Conservation (phyloP, 1,140 invertebrate species). For the Semibalanus balanoides region DNA sequence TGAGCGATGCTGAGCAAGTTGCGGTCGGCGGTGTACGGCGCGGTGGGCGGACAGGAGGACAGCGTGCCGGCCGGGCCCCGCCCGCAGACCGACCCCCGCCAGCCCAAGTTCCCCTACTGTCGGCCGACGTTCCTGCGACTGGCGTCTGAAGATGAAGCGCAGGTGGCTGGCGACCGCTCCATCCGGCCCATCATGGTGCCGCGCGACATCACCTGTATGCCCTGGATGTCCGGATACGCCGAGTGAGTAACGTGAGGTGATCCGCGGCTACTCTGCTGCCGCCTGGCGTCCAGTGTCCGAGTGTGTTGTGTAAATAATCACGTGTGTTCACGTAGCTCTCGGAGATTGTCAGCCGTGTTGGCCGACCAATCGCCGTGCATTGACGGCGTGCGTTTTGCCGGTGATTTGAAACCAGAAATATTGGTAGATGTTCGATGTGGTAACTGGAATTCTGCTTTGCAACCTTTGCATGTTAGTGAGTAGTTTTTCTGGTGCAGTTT, state of each 20-base stretch:
- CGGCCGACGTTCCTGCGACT: conserved; percentile 59
- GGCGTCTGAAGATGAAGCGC: conserved; percentile 48
- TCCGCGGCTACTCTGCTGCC: too few species aligned
- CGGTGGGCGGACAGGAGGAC: not conserved
- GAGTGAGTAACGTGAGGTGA: conserved; percentile 35
- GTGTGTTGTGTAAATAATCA: too few species aligned
- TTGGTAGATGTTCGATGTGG: too few species aligned
- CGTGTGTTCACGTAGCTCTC: too few species aligned
- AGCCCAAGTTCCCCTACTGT: conserved; percentile 40
- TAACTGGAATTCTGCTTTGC: too few species aligned
- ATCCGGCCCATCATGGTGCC: conserved; percentile 64
- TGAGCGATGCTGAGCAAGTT: not conserved
- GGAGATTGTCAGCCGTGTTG: too few species aligned
- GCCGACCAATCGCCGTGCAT: too few species aligned
- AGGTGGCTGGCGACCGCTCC: conserved; percentile 58
- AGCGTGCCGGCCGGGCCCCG: too few species aligned
- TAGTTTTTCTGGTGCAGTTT: not conserved
- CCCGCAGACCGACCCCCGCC: not conserved
- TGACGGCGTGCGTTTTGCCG: too few species aligned
- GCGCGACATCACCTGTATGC: conserved; percentile 51
- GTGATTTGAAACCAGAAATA: too few species aligned
- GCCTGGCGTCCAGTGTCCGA: too few species aligned
- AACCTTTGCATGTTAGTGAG: not conserved
- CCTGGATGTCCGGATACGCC: conserved; percentile 62
- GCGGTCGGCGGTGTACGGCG: not conserved